Conservation (phyloP, 2,888 invertebrate genomes). For the Zelleria hepariella region DNA sequence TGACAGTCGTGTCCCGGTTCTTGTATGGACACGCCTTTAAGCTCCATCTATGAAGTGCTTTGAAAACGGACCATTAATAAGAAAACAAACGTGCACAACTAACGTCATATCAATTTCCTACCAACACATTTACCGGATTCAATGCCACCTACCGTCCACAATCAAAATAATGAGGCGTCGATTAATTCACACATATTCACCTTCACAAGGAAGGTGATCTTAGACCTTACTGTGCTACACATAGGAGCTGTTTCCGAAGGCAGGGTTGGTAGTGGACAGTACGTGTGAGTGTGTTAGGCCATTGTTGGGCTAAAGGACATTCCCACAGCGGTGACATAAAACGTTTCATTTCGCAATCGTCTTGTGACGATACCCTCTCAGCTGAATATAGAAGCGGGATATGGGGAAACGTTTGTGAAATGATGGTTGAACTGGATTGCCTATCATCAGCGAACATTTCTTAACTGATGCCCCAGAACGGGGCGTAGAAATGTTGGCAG, state of each 20-base stretch:
- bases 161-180: constrained; percentile 30
- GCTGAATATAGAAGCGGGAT: neutral
- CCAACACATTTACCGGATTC: constrained; percentile 4
- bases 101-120: neutral
- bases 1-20: no score
- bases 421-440: neutral
- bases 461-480: no score
- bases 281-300: constrained; percentile 19
- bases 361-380: neutral
- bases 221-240: neutral
- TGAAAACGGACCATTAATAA: no score
- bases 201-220: neutral
- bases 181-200: constrained; percentile 41
- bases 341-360: constrained; percentile 25
- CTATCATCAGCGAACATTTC: no score
- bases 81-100: constrained; percentile 2
- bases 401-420: neutral
- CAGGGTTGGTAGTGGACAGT: constrained; percentile 4
- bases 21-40: no score
- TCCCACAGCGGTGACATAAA: constrained; percentile 23
- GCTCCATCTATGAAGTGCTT: no score
- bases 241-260: neutral
- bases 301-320: constrained; percentile 24
- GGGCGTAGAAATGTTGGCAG: no score
- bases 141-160: constrained; percentile 8